Conservation (phyloP, 2,797 vertebrate genomes). For the Epinephelus coioides region DNA sequence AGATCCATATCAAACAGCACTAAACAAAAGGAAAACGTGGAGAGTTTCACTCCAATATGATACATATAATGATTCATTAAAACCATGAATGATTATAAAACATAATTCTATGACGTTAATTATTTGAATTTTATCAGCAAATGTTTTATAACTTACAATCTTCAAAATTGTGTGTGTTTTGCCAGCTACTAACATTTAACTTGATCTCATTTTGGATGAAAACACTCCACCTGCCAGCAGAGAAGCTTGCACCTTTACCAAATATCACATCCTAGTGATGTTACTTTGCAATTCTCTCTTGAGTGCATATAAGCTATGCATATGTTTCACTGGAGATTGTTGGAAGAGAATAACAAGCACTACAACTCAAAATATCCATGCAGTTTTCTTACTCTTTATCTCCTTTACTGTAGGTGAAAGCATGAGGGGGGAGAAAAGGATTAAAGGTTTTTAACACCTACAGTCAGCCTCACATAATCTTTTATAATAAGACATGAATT, state of each 20-base stretch:
- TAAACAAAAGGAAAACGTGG: background rate
- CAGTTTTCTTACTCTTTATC: slow-evolving; percentile 82
- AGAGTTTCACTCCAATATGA: slow-evolving; percentile 50
- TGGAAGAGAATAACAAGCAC: slow-evolving; percentile 31
- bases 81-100: background rate
- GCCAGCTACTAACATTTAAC: background rate
- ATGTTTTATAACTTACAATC: background rate
- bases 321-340: background rate
- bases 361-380: slow-evolving; percentile 26
- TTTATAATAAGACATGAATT: background rate
- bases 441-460: background rate
- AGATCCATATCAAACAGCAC: slow-evolving; percentile 27
- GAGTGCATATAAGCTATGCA: background rate
- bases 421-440: slow-evolving; percentile 31
- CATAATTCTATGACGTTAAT: background rate
- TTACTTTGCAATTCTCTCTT: slow-evolving; percentile 13
- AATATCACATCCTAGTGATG: background rate
- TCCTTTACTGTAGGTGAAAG: slow-evolving; percentile 80
- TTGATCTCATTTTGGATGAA: slow-evolving; percentile 47
- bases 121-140: background rate
- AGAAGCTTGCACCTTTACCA: background rate
- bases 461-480: background rate
- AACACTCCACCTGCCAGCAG: slow-evolving; percentile 43
- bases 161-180: background rate
- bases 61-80: background rate